These are phyloP conservation scores for Numida meleagris DNA, from an alignment of 2,113 vertebrate genomes.

Conservation along the genomic window DNA sequence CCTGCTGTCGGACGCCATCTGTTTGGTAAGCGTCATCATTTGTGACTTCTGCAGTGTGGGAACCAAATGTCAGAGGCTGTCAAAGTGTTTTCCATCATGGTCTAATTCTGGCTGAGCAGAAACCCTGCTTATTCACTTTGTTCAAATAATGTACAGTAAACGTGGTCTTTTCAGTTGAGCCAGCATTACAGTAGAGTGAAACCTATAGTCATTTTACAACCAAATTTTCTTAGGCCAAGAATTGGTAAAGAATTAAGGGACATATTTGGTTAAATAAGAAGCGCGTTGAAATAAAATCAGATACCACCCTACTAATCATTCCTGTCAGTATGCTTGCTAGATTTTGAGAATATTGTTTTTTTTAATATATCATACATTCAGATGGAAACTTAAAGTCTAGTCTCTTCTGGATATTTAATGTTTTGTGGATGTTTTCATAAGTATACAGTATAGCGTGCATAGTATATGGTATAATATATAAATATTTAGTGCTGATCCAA, in stretches of 20 bases:
- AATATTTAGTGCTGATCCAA: background rate
- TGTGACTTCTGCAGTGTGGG: slow-evolving; percentile 64
- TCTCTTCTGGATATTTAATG: background rate
- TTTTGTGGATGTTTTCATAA: background rate
- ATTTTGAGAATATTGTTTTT: background rate
- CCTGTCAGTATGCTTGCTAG: background rate
- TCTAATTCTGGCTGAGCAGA: slow-evolving; percentile 51
- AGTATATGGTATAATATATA: background rate
- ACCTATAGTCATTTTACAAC: background rate
- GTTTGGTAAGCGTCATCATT: slow-evolving; percentile 50
- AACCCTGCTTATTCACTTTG: slow-evolving; percentile 41
- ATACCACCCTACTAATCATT: background rate
- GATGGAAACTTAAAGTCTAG: background rate
- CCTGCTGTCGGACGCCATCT: slow-evolving; percentile 70
- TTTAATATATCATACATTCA: background rate
- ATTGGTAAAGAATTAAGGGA: background rate
- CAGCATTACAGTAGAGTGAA: background rate
- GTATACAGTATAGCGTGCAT: background rate
- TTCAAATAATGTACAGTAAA: background rate
- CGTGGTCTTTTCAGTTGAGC: background rate
- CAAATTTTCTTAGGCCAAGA: background rate
- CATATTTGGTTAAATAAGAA: background rate
- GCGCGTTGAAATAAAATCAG: background rate
- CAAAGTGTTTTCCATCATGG: slow-evolving; percentile 29
- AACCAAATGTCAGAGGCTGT: slow-evolving; percentile 63